Evolutionary conservation across 2,888 invertebrate genomes (phyloP).

Genomic region (Volucella zonaria): DNA sequence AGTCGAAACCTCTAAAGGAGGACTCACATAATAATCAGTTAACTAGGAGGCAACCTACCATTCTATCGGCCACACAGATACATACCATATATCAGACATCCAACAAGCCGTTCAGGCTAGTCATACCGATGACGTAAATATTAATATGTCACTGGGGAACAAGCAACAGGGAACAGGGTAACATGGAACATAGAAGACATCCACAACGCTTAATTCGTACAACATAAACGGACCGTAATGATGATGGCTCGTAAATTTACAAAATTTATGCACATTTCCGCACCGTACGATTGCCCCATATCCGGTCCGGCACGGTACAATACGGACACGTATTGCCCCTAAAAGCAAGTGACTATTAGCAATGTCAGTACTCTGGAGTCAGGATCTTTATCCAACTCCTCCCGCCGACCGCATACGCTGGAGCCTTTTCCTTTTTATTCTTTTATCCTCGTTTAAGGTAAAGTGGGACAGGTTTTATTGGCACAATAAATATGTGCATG

Average conservation of each 20-base stretch:
- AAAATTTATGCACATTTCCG: slow-evolving; percentile 65
- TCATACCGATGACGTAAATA: slow-evolving; percentile 33
- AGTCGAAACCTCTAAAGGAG: slow-evolving; percentile 18
- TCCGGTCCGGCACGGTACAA: slow-evolving; percentile 38
- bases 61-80: too few species aligned
- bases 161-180: neutral
- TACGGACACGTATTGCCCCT: neutral
- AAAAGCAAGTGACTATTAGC: slow-evolving; percentile 32
- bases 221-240: slow-evolving; percentile 50
- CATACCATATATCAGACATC: neutral
- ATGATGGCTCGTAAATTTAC: slow-evolving; percentile 66
- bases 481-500: slow-evolving; percentile 52
- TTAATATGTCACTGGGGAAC: slow-evolving; percentile 58
- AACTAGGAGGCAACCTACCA: too few species aligned
- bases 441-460: slow-evolving; percentile 32
- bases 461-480: slow-evolving; percentile 51
- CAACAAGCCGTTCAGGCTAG: neutral
- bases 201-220: slow-evolving; percentile 44
- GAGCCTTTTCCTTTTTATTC: neutral
- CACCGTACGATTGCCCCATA: slow-evolving; percentile 51
- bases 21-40: slow-evolving; percentile 1
- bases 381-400: too few species aligned
- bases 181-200: slow-evolving; percentile 28
- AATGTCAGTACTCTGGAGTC: neutral
- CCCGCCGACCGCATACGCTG: neutral